A percentile compares a stretch with the other conserved stretches of the same genome.
Evolutionary conservation across 2,888 invertebrate genomes (phyloP).

Genomic region (Serripes groenlandicus): DNA sequence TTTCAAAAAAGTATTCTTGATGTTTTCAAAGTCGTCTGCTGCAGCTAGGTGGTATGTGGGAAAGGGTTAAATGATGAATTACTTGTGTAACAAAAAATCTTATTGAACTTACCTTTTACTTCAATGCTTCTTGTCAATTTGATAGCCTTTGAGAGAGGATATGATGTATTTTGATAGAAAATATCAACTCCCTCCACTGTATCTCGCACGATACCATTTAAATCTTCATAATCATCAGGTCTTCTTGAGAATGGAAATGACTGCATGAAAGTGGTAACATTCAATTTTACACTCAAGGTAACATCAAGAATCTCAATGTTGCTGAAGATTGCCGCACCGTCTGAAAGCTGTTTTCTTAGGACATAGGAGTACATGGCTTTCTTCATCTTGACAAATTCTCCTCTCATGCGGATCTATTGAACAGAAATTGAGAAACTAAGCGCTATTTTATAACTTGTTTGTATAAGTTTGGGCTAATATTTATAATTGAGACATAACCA

Average conservation of each 20-base stretch:
- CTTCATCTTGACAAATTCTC: slow-evolving; percentile 49
- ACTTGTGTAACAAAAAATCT: neutral
- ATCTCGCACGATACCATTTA: slow-evolving; percentile 36
- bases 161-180: slow-evolving; percentile 50
- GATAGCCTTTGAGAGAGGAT: slow-evolving; percentile 44
- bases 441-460: neutral
- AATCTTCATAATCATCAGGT: slow-evolving; percentile 66
- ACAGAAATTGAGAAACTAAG: neutral
- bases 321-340: slow-evolving; percentile 58
- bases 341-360: slow-evolving; percentile 53
- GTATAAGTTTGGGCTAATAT: too few relatives aligned
- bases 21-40: too few relatives aligned
- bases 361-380: slow-evolving; percentile 53
- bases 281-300: slow-evolving; percentile 46
- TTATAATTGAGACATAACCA: too few relatives aligned
- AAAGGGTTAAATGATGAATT: too few relatives aligned
- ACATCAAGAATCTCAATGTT: slow-evolving; percentile 68
- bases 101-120: slow-evolving; percentile 59
- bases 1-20: too few relatives aligned
- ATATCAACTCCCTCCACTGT: neutral
- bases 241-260: slow-evolving; percentile 64
- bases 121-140: slow-evolving; percentile 45
- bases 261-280: slow-evolving; percentile 66
- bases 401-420: slow-evolving; percentile 63
- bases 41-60: too few relatives aligned